phyloP scores from a whole-genome alignment of 2,888 invertebrate genomes.

The Eristalinus aeneus region DNA sequence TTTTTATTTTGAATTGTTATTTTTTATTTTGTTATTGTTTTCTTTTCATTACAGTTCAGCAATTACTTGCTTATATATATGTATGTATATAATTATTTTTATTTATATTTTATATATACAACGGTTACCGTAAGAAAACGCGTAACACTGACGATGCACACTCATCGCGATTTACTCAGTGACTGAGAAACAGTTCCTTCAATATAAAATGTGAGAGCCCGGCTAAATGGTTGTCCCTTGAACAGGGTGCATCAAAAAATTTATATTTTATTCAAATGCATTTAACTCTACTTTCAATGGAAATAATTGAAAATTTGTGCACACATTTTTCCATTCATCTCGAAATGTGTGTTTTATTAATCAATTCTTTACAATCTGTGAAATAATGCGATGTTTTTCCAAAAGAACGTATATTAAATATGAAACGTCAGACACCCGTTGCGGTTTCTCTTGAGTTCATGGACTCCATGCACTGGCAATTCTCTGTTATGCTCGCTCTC shows the following conservation, averaged over 20 bases:
- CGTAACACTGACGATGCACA: slow-evolving; percentile 76
- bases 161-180: slow-evolving; percentile 78
- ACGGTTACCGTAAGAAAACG: slow-evolving; percentile 74
- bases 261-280: background rate
- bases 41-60: slow-evolving; percentile 65
- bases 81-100: slow-evolving; percentile 66
- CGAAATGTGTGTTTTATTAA: background rate
- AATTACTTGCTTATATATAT: slow-evolving; percentile 72
- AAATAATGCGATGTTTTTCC: background rate
- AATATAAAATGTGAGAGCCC: slow-evolving; percentile 65
- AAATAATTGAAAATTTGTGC: background rate
- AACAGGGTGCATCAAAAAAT: slow-evolving; percentile 50
- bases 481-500: slow-evolving; percentile 11
- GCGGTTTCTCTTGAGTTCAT: slow-evolving; percentile 32
- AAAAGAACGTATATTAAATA: background rate
- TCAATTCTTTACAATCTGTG: background rate
- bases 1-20: slow-evolving; percentile 55
- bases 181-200: slow-evolving; percentile 75
- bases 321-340: background rate
- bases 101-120: slow-evolving; percentile 71
- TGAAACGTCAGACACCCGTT: slow-evolving; percentile 35
- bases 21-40: slow-evolving; percentile 56
- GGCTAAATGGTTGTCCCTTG: slow-evolving; percentile 49
- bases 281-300: background rate
- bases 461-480: background rate